A percentile compares a stretch with the other conserved stretches of the same genome.
Conservation (phyloP, 2,113 vertebrate genomes). For the Pluvianellus socialis region DNA sequence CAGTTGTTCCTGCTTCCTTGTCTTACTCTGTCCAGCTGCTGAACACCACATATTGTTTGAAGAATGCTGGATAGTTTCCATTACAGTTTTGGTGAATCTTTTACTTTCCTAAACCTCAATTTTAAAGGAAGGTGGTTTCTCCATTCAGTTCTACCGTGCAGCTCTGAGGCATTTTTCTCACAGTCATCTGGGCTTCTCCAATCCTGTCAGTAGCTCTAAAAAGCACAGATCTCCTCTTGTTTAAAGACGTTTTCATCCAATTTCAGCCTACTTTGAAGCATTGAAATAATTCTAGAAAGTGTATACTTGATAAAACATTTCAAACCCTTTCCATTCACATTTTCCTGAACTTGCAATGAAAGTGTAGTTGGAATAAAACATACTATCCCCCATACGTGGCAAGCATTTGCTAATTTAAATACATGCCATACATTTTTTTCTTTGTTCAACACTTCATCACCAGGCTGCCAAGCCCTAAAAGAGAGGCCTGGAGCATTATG, state of each 20-base stretch:
- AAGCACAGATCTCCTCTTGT: background rate
- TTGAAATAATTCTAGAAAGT: background rate
- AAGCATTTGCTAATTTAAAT: background rate
- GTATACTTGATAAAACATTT: background rate
- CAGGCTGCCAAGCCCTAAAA: background rate
- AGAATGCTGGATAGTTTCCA: background rate
- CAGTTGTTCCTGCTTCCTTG: background rate
- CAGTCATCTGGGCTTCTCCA: background rate
- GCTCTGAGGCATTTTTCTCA: background rate
- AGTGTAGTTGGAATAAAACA: background rate
- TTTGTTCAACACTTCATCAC: background rate
- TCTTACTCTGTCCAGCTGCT: background rate
- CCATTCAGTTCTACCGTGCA: background rate
- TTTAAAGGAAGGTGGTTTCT: background rate
- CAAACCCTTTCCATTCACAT: background rate
- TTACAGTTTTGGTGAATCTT: background rate
- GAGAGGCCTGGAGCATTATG: background rate
- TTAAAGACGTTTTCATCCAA: background rate
- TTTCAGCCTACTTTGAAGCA: background rate
- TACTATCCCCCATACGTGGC: background rate
- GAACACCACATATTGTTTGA: background rate
- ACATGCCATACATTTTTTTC: background rate
- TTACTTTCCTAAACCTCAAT: background rate
- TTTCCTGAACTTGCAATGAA: background rate
- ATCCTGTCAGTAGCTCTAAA: background rate